These are phyloP conservation scores for Coenonympha arcania DNA, from an alignment of 2,888 invertebrate species.

Conservation along the genomic window DNA sequence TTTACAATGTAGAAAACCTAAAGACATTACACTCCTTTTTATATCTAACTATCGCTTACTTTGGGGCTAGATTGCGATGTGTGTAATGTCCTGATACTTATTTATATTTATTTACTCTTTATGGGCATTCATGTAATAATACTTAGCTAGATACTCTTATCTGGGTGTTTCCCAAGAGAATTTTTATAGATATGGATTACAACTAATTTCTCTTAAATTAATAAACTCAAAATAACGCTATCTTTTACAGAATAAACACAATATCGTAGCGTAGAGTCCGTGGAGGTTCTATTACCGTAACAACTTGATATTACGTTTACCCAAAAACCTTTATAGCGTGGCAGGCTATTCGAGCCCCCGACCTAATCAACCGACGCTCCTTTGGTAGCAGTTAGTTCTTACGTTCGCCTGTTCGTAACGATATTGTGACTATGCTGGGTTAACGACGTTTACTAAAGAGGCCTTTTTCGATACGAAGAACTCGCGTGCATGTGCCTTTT, in stretches of 20 bases:
- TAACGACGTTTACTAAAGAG: conserved; percentile 2
- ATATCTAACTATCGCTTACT: no score
- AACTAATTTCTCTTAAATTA: neutral
- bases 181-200: neutral
- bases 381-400: conserved; percentile 34
- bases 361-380: conserved; percentile 62
- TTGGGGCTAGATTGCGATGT: no score
- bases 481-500: neutral
- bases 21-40: no score
- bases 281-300: conserved; percentile 63
- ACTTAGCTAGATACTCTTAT: no score
- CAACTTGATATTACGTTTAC: conserved; percentile 68
- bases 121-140: no score
- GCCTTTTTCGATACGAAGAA: neutral
- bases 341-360: conserved; percentile 50
- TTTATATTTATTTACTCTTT: no score
- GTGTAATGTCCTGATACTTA: no score
- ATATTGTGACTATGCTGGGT: conserved; percentile 26
- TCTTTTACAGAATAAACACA: neutral
- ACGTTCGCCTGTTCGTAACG: conserved; percentile 28
- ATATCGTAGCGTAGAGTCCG: conserved; percentile 3
- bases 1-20: neutral
- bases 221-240: neutral
- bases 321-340: conserved; percentile 65
- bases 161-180: no score